Evolutionary conservation across 2,113 vertebrate species (phyloP).

Genomic region (Oncorhynchus clarkii): DNA sequence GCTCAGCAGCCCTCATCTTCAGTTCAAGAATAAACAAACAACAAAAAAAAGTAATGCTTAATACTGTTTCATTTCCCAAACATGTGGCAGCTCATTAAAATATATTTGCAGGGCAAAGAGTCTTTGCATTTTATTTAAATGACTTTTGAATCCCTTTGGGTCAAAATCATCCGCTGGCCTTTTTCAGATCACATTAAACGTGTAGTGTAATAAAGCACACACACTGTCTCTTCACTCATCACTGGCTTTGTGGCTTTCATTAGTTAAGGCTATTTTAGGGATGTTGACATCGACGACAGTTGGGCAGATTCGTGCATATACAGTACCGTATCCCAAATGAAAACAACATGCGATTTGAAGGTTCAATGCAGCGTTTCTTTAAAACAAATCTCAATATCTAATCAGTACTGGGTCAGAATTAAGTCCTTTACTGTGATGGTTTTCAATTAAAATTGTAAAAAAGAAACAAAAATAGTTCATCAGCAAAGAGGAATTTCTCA

Average conservation of each 20-base stretch:
- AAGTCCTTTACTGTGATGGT: too few relatives aligned
- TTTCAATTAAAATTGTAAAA: too few relatives aligned
- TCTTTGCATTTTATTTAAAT: conserved; percentile 37
- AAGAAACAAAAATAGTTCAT: too few relatives aligned
- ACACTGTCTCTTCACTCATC: not conserved
- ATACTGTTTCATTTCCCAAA: conserved; percentile 12
- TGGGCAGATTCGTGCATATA: not conserved
- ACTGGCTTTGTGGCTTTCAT: not conserved
- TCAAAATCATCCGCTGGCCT: conserved; percentile 15
- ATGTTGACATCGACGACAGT: not conserved
- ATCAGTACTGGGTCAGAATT: too few relatives aligned
- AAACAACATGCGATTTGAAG: too few relatives aligned
- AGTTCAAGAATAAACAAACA: not conserved
- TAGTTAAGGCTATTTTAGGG: not conserved
- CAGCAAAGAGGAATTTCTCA: too few relatives aligned
- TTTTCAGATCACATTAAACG: conserved; percentile 31
- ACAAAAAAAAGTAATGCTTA: not conserved
- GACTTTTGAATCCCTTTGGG: not conserved
- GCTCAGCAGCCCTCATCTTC: not conserved
- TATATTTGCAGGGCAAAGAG: conserved; percentile 28
- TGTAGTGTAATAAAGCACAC: conserved; percentile 22
- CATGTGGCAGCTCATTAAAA: conserved; percentile 40
- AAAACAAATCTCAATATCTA: too few relatives aligned
- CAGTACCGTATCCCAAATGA: too few relatives aligned
- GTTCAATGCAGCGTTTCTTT: too few relatives aligned